A percentile compares a stretch with the other conserved stretches of the same genome.
Evolutionary conservation across 2,113 vertebrate species (phyloP).

Genomic region (Daphoenositta chrysoptera): DNA sequence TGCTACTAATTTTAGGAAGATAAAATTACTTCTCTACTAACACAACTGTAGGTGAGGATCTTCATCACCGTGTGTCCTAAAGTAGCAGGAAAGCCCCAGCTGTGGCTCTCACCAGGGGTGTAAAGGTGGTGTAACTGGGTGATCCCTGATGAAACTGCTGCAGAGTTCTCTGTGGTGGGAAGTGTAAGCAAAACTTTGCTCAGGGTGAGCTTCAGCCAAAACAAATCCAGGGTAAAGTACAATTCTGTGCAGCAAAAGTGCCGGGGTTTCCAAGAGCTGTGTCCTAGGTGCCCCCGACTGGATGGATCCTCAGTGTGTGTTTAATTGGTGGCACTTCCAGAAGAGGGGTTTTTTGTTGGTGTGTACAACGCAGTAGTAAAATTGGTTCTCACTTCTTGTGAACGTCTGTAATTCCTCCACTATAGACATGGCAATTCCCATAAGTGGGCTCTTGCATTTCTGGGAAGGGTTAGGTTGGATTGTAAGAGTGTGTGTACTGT

Average conservation of each 20-base stretch:
- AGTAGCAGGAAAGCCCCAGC: not conserved
- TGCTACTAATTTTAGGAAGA: constrained; percentile 11
- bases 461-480: not conserved
- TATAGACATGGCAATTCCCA: not conserved
- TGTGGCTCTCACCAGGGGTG: not conserved
- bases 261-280: not conserved
- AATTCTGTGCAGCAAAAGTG: not conserved
- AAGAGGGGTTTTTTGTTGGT: not conserved
- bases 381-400: not conserved
- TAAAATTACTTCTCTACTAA: not conserved
- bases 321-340: not conserved
- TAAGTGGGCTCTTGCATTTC: not conserved
- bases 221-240: not conserved
- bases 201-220: not conserved
- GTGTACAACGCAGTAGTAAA: fast-evolving
- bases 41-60: not conserved
- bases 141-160: not conserved
- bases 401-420: not conserved
- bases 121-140: not conserved
- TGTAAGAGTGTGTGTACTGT: not conserved
- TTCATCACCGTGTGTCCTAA: not conserved
- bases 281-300: not conserved
- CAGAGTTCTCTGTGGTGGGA: not conserved
- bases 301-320: not conserved
- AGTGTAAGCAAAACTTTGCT: not conserved